Conservation (phyloP, 2,888 invertebrate species). For the Drosophila testacea region DNA sequence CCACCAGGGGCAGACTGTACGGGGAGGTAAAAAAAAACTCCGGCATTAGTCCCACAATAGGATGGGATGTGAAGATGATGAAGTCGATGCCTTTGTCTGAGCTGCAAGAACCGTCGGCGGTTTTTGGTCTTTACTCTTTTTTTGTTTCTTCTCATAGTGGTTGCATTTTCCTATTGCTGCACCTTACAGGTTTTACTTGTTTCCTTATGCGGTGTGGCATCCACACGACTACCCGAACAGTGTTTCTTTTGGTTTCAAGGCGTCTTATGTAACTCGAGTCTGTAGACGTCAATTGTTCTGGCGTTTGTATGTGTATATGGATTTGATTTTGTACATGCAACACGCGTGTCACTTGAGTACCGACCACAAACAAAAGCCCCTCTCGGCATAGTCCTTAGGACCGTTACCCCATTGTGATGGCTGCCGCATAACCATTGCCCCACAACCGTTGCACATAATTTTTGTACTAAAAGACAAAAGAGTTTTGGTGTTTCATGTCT, state of each 20-base stretch:
- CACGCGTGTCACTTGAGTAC: constrained; percentile 57
- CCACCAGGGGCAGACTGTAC: constrained; percentile 32
- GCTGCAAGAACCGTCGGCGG: constrained; percentile 29
- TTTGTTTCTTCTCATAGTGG: constrained; percentile 27
- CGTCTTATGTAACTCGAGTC: constrained; percentile 77
- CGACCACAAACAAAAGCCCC: constrained; percentile 59
- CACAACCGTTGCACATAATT: constrained; percentile 58
- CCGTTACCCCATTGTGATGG: constrained; percentile 54
- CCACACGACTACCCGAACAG: constrained; percentile 24
- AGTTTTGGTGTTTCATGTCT: constrained; percentile 43
- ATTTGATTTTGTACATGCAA: constrained; percentile 48
- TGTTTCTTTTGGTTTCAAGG: constrained; percentile 6
- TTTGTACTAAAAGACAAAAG: constrained; percentile 32
- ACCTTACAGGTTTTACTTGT: constrained; percentile 78
- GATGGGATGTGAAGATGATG: constrained; percentile 41
- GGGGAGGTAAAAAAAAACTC: neutral
- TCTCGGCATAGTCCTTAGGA: constrained; percentile 38
- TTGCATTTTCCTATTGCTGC: constrained; percentile 50
- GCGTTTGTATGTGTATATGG: constrained; percentile 10
- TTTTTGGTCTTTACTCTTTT: constrained; percentile 2
- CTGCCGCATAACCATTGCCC: constrained; percentile 42
- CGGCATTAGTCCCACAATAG: constrained; percentile 22
- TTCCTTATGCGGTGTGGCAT: constrained; percentile 37
- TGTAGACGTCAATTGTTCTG: constrained; percentile 65
- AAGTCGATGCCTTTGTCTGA: constrained; percentile 35